phyloP scores from a whole-genome alignment of 2,797 vertebrate species.

The Darevskia nairensis region DNA sequence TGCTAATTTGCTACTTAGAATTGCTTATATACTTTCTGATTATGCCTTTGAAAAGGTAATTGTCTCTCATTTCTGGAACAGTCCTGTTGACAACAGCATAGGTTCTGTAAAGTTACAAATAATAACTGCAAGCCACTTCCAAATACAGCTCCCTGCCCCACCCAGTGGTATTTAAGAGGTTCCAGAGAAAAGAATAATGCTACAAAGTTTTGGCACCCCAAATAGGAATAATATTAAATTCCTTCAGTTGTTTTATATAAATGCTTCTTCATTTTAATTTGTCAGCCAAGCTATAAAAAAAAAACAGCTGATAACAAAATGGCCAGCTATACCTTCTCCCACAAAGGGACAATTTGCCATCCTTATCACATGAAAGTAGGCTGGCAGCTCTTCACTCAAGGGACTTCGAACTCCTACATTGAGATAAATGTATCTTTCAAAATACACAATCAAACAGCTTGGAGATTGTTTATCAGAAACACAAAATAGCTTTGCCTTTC shows the following conservation, averaged over 20 bases:
- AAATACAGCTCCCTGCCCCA: background rate
- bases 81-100: conserved; percentile 46
- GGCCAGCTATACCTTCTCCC: background rate
- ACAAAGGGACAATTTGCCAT: background rate
- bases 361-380: background rate
- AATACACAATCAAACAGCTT: background rate
- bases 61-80: conserved; percentile 53
- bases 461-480: background rate
- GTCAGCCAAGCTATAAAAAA: conserved; percentile 21
- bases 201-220: background rate
- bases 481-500: conserved; percentile 16
- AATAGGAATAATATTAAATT: conserved; percentile 10
- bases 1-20: conserved; percentile 72
- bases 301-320: background rate
- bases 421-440: conserved; percentile 1
- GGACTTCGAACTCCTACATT: background rate
- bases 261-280: background rate
- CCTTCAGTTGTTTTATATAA: background rate
- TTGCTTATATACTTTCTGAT: conserved; percentile 63
- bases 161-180: background rate
- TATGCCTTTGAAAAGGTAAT: conserved; percentile 54
- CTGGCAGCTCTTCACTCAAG: conserved; percentile 5
- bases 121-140: conserved; percentile 6
- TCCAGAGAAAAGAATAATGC: background rate
- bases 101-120: conserved; percentile 12